Base-by-base conservation (phyloP, 2,797 vertebrate genomes). In the Neomorphus geoffroyi region DNA sequence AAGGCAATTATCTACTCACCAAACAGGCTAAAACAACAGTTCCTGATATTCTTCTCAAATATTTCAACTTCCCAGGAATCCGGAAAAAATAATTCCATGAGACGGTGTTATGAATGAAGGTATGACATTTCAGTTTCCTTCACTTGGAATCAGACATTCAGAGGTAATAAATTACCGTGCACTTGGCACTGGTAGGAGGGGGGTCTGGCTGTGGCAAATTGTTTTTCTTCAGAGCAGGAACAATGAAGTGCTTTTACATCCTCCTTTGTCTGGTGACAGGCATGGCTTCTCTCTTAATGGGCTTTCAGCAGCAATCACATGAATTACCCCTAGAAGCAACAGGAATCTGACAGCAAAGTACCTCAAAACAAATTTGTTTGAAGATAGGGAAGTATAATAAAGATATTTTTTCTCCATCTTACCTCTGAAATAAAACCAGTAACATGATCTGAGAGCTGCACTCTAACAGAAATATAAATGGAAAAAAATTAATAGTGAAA, bases 1-100 rank as follows among this genome's bases (percentile, higher is more conserved):
- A 98, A 97, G 95, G 98, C 97, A 97, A 98, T 98, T 98, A 98
- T 98, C 98, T 98, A 81, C 97, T 97, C 95, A 93, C 97, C 96
- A 95, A 98, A 97, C 97, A 97, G 96, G 95, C 98, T 98, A 97
- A 96, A 98, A 97, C 97, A 98, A 98, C 97, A 98, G 98, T 98
- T 98, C 98, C 98, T 98, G 98, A 98, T 97, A 98, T 98, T 98
- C 98, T 98, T 98, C 97, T 98, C 95, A 97, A 98, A 98, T 97
- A 97, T 96, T 98, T 98, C 90, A 98, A 98, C 98, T 98, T 98
- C 98, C 97, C 97, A 98, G 96, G 98, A 98, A 98, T 98, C 97
- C 98, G 98, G 98, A 98, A 98, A 98, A 98, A 98, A 98, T 98
- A 98, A 96, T 98, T 98, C 97, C 97, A 95, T 96, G 97, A 97